phyloP scores from a whole-genome alignment of 2,113 vertebrate species.

The Colaptes auratus region DNA sequence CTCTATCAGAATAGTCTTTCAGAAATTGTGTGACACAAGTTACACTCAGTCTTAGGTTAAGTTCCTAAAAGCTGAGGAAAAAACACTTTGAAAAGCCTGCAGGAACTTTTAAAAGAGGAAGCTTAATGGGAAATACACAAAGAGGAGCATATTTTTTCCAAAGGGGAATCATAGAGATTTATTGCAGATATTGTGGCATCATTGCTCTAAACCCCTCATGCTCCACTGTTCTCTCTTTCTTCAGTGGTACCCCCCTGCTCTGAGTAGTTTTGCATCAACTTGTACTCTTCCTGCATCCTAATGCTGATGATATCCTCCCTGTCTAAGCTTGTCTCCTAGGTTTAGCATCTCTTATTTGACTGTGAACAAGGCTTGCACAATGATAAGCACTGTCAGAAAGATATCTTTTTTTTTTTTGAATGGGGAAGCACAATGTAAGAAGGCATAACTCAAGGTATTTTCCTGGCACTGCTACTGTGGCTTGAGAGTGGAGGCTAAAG shows the following conservation, averaged over 20 bases:
- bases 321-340: background rate
- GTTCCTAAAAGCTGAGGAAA: background rate
- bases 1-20: background rate
- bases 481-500: background rate
- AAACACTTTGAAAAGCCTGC: background rate
- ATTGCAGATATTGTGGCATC: background rate
- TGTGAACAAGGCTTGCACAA: background rate
- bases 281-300: background rate
- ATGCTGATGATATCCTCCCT: background rate
- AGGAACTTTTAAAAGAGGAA: background rate
- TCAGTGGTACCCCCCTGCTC: background rate
- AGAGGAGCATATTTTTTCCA: background rate
- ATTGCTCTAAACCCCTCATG: background rate
- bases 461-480: background rate
- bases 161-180: background rate
- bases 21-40: background rate
- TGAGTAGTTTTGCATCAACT: background rate
- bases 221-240: background rate
- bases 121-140: background rate
- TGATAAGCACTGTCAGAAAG: background rate
- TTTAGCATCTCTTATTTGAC: background rate
- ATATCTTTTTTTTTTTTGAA: background rate
- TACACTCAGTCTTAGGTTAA: background rate
- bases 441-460: background rate
- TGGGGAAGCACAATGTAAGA: background rate